Evolutionary conservation across 2,113 vertebrate genomes (phyloP), one percentile per base, ranked within the genome.

Genomic region (Onychostruthus taczanowskii): DNA sequence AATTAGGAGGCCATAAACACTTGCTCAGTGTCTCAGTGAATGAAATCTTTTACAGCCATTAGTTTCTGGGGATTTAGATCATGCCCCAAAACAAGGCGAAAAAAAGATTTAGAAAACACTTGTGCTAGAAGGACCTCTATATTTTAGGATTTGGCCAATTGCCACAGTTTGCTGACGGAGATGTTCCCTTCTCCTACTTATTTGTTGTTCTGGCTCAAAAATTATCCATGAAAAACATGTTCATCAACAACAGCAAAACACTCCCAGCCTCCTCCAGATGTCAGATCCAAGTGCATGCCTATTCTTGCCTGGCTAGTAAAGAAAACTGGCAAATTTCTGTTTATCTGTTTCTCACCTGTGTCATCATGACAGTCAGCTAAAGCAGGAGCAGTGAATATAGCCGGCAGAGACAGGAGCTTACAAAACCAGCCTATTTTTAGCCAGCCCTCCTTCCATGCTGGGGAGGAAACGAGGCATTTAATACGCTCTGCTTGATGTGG

Each of bases 371-470:
- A 77, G 37, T 81, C 68, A 88, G 83, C 82, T 84, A 95, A 83
- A 83, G 88, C 73, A 72, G 79, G 49, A 55, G 56, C 68, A 86
- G 72, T 75, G 55, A 86, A 78, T 74, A 63, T 35, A 96, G 82
- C 63, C 46, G 1, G 55, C 82, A 94, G 94, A 94, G 83, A 90
- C 43, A 90, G 91, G 73, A 88, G 73, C 92, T 97, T 97, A 90
- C 18, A 44, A 92, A 95, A 96, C 2, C 2, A 88, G 47, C 61
- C 95, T 97, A 97, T 96, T 95, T 95, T 96, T 95, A 97, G 91
- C 92, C 89, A 87, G 59, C 73, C 49, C 78, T 56, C 64, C 72
- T 62, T 63, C 93, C 82, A 55, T 3, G 17, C 85, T 88, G 68
- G 27, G 59, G 66, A 76, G 93, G 92, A 93, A 95, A 88, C 90